A percentile compares a stretch with the other conserved stretches of the same genome.
Evolutionary conservation across 2,888 invertebrate species (phyloP).

Genomic region (Meloe dianella): DNA sequence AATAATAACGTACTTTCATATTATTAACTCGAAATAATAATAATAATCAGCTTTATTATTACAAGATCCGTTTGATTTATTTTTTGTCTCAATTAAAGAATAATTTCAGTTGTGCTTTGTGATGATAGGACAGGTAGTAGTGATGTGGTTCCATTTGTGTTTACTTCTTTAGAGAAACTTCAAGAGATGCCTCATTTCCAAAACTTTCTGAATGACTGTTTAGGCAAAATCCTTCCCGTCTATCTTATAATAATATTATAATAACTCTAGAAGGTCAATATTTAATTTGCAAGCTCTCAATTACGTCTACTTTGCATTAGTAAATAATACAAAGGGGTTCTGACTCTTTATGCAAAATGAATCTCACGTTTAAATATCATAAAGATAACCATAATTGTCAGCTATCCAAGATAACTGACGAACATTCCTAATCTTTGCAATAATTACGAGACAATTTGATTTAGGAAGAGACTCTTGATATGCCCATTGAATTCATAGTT

Average conservation of each 20-base stretch:
- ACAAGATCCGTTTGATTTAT: too few species aligned
- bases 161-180: constrained; percentile 27
- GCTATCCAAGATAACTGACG: too few species aligned
- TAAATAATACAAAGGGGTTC: constrained; percentile 20
- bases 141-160: constrained; percentile 30
- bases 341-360: background rate
- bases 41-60: background rate
- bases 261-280: constrained; percentile 30
- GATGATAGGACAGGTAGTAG: constrained; percentile 11
- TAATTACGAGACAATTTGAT: background rate
- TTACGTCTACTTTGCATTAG: constrained; percentile 27
- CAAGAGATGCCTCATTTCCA: constrained; percentile 31
- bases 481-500: background rate
- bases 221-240: constrained; percentile 21
- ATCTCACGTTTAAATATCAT: background rate
- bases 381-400: background rate
- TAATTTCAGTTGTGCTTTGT: background rate
- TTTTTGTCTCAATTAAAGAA: too few species aligned
- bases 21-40: too few species aligned
- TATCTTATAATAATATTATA: constrained; percentile 30
- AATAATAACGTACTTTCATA: background rate
- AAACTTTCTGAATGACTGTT: constrained; percentile 27
- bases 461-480: background rate
- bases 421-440: background rate
- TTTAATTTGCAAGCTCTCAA: constrained; percentile 30